Evolutionary conservation across 2,888 invertebrate species (phyloP).

Genomic region (Chironomus riparius): DNA sequence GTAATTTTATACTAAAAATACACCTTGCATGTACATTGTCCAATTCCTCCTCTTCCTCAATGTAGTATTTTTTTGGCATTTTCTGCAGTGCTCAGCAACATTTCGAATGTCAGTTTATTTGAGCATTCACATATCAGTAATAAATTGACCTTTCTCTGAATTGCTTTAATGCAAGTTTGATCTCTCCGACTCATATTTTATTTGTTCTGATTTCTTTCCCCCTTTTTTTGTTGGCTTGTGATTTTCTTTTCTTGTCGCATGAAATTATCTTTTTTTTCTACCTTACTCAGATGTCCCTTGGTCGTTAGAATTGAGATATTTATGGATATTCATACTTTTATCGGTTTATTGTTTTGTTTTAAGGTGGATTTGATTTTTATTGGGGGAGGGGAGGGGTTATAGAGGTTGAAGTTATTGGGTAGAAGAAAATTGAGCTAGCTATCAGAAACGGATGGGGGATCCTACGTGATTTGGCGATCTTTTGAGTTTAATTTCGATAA

Average conservation of each 20-base stretch:
- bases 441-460: too few species aligned
- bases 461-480: too few species aligned
- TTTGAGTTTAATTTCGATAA: too few species aligned
- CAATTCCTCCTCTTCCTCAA: background rate
- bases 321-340: too few species aligned
- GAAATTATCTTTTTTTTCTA: too few species aligned
- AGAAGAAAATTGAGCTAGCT: too few species aligned
- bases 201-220: background rate
- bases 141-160: constrained; percentile 25
- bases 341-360: too few species aligned
- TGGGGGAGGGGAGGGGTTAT: background rate
- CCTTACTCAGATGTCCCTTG: too few species aligned
- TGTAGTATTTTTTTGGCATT: background rate
- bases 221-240: too few species aligned
- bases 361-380: too few species aligned
- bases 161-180: constrained; percentile 26
- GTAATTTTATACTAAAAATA: background rate
- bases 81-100: constrained; percentile 9
- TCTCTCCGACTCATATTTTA: constrained; percentile 22
- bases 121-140: constrained; percentile 15
- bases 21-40: background rate
- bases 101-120: background rate
- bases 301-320: too few species aligned
- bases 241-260: background rate
- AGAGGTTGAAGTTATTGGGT: too few species aligned